Conservation (phyloP, 1,140 invertebrate genomes). For the Bicyclus anynana region DNA sequence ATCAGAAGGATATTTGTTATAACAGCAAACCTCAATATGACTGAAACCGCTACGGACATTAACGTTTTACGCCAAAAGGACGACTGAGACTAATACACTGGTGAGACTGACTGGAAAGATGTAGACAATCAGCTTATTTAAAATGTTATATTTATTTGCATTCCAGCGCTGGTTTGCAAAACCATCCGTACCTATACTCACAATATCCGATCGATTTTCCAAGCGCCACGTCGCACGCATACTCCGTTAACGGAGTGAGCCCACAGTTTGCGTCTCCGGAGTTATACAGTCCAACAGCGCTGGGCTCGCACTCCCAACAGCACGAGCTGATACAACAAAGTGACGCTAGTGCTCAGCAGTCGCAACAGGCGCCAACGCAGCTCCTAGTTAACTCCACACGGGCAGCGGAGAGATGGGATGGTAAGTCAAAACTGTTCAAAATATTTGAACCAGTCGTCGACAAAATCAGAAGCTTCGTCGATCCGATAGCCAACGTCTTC, state of each 20-base stretch:
- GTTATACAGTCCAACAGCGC: slow-evolving; percentile 61
- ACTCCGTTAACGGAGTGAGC: slow-evolving; percentile 67
- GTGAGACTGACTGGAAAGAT: slow-evolving; percentile 12
- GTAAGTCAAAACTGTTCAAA: slow-evolving; percentile 70
- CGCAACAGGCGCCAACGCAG: slow-evolving; percentile 65
- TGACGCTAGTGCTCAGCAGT: slow-evolving; percentile 71
- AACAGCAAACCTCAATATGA: neutral
- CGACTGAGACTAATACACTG: slow-evolving; percentile 11
- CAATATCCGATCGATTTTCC: slow-evolving; percentile 76
- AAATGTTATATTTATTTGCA: slow-evolving; percentile 43
- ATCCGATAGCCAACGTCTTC: slow-evolving; percentile 60
- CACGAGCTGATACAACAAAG: slow-evolving; percentile 64
- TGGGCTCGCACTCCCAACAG: slow-evolving; percentile 52
- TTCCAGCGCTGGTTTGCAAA: slow-evolving; percentile 71
- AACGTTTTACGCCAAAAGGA: neutral
- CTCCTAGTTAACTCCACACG: slow-evolving; percentile 65
- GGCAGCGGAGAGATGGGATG: slow-evolving; percentile 74
- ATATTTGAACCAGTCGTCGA: slow-evolving; percentile 63
- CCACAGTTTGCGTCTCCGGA: slow-evolving; percentile 66
- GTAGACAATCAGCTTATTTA: neutral
- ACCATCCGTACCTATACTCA: slow-evolving; percentile 72
- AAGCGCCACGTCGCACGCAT: slow-evolving; percentile 70
- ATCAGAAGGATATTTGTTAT: neutral
- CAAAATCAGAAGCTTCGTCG: slow-evolving; percentile 51
- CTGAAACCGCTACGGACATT: neutral